Evolutionary conservation across 1,140 invertebrate genomes (phyloP).

Genomic region (Zaprionus davidi): DNA sequence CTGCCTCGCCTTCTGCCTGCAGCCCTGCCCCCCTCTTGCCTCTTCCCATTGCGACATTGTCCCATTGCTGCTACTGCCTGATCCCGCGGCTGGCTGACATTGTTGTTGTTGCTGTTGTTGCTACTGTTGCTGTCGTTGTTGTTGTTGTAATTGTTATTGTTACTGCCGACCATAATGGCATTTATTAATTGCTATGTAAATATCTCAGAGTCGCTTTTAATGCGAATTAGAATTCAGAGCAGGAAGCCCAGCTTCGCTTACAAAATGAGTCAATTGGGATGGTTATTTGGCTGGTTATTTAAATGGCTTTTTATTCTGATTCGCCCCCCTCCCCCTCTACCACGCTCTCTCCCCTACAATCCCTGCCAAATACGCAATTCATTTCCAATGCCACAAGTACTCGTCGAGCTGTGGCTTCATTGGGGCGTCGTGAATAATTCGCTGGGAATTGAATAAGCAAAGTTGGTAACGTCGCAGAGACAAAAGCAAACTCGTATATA

Average conservation of each 20-base stretch:
- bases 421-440: conserved; percentile 12
- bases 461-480: not conserved
- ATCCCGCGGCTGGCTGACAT: not conserved
- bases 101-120: conserved; percentile 13
- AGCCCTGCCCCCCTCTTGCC: not conserved
- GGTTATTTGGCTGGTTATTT: conserved; percentile 33
- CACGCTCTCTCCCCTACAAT: no score
- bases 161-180: conserved; percentile 53
- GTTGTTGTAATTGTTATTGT: conserved; percentile 41
- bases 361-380: conserved; percentile 7
- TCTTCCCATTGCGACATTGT: conserved; percentile 25
- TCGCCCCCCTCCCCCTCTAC: not conserved
- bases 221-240: conserved; percentile 49
- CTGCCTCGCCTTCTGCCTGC: not conserved
- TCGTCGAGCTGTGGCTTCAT: conserved; percentile 4
- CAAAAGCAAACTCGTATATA: not conserved
- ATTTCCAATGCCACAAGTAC: conserved; percentile 36
- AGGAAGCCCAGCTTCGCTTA: conserved; percentile 20
- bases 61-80: not conserved
- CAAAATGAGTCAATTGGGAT: conserved; percentile 52
- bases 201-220: conserved; percentile 56
- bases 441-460: conserved; percentile 31
- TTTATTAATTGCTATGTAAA: conserved; percentile 76
- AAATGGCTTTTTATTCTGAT: conserved; percentile 19
- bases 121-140: conserved; percentile 1